Evolutionary conservation across 2,797 vertebrate genomes (phyloP).

Genomic region (Moxostoma hubbsi): DNA sequence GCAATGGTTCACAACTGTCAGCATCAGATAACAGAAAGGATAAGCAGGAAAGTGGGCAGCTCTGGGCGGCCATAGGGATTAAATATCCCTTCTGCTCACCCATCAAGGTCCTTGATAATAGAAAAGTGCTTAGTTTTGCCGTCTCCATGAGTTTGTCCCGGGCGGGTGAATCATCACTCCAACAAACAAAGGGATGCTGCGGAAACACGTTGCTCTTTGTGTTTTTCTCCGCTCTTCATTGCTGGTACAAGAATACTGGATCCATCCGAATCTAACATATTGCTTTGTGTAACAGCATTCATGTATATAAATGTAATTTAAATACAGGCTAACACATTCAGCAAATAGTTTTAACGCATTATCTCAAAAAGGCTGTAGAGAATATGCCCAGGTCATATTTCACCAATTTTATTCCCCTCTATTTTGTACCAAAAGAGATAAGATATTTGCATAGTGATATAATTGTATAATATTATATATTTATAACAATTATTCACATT

Average conservation of each 20-base stretch:
- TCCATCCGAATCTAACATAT: not conserved
- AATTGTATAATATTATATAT: too few species aligned
- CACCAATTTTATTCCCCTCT: too few species aligned
- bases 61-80: constrained; percentile 28
- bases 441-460: too few species aligned
- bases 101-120: constrained; percentile 41
- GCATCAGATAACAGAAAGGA: constrained; percentile 46
- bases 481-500: too few species aligned
- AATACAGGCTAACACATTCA: constrained; percentile 8
- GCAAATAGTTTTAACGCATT: not conserved
- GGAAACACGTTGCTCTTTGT: constrained; percentile 6
- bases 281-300: not conserved
- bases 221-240: not conserved
- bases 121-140: constrained; percentile 38
- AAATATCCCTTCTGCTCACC: constrained; percentile 42
- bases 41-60: constrained; percentile 37
- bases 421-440: too few species aligned
- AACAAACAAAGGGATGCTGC: constrained; percentile 26
- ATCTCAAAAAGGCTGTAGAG: too few species aligned
- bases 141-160: constrained; percentile 8
- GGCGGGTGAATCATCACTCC: constrained; percentile 32
- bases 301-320: not conserved
- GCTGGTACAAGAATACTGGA: constrained; percentile 14
- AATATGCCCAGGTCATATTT: too few species aligned
- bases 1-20: constrained; percentile 25